phyloP scores from a whole-genome alignment of 2,888 invertebrate genomes.

The Carcina quercana region DNA sequence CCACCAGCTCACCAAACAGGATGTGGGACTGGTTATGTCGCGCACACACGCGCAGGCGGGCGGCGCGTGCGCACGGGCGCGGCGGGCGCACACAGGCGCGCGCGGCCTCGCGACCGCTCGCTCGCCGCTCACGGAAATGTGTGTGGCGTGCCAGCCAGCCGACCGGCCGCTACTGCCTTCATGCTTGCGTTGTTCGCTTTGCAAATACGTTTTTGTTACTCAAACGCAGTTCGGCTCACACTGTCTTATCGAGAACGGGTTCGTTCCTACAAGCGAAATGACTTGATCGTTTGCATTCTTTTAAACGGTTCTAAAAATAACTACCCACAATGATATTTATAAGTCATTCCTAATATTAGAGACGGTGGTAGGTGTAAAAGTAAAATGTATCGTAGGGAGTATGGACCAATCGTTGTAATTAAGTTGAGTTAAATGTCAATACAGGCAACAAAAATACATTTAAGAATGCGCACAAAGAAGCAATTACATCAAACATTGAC shows the following conservation, averaged over 20 bases:
- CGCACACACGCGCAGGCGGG: conserved; percentile 39
- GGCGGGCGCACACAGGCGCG: conserved; percentile 37
- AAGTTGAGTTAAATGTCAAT: neutral
- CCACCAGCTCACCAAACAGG: conserved; percentile 68
- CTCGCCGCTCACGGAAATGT: conserved; percentile 67
- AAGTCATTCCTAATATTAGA: too few relatives aligned
- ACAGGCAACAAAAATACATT: neutral
- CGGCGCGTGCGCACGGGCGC: conserved; percentile 22
- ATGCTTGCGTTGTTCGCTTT: conserved; percentile 25
- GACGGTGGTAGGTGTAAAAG: too few relatives aligned
- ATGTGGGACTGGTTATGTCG: conserved; percentile 69
- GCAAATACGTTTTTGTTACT: conserved; percentile 12
- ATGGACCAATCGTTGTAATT: neutral
- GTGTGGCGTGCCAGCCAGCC: conserved; percentile 34
- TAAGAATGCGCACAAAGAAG: neutral
- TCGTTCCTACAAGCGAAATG: neutral
- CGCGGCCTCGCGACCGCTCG: conserved; percentile 62
- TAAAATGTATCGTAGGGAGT: too few relatives aligned
- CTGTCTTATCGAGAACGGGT: conserved; percentile 2
- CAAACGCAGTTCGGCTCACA: neutral
- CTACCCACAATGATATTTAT: too few relatives aligned
- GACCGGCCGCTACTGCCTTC: conserved; percentile 24
- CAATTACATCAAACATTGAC: neutral
- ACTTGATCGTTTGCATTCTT: too few relatives aligned
- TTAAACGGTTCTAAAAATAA: too few relatives aligned